Conservation (phyloP, 2,888 invertebrate species). For the Limenitis camilla region DNA sequence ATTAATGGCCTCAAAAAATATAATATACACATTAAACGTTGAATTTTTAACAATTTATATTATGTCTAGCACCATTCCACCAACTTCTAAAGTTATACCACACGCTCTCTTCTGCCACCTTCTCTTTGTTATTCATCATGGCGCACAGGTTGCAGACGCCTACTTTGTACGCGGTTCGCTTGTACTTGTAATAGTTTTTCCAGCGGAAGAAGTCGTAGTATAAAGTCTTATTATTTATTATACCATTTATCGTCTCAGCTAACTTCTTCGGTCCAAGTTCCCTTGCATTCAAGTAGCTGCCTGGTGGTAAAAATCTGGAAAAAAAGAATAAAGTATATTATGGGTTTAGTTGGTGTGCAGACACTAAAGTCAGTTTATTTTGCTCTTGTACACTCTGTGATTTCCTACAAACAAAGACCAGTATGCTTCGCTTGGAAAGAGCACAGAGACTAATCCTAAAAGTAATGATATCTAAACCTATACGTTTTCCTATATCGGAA, state of each 20-base stretch:
- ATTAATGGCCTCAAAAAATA: no score
- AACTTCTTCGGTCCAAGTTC: constrained; percentile 28
- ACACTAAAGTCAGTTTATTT: no score
- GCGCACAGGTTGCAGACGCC: constrained; percentile 30
- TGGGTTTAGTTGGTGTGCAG: no score
- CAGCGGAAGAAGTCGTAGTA: constrained; percentile 54
- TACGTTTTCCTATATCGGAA: no score
- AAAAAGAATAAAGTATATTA: no score
- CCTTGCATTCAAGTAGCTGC: constrained; percentile 51
- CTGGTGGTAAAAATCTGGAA: constrained; percentile 57
- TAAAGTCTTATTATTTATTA: constrained; percentile 32
- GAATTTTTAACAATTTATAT: constrained; percentile 15
- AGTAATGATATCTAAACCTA: no score
- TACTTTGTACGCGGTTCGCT: constrained; percentile 10
- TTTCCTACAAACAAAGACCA: no score
- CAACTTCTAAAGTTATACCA: constrained; percentile 26
- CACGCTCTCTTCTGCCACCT: constrained; percentile 8
- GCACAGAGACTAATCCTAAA: no score
- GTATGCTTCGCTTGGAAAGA: no score
- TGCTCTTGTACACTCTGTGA: no score
- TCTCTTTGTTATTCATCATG: constrained; percentile 24
- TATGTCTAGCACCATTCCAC: constrained; percentile 25
- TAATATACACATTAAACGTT: no score
- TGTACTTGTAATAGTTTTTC: constrained; percentile 52
- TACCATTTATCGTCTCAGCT: constrained; percentile 27